phyloP scores from a whole-genome alignment of 2,797 vertebrate genomes.

The Phalloptychus januarius region DNA sequence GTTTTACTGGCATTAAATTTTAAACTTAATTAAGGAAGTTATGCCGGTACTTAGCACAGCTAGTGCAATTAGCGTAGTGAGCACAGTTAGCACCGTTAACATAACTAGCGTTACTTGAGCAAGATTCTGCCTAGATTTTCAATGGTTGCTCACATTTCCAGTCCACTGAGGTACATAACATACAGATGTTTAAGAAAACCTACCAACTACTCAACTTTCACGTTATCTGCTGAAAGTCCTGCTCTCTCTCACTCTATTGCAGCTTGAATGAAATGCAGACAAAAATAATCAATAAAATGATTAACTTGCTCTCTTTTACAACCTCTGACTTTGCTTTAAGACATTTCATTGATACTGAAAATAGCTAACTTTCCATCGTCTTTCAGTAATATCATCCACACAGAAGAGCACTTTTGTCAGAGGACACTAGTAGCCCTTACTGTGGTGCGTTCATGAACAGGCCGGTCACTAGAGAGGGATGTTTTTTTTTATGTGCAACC shows the following conservation, averaged over 20 bases:
- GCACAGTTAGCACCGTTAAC: not conserved
- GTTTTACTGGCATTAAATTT: not conserved
- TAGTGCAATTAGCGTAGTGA: not conserved
- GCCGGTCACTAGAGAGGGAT: not conserved
- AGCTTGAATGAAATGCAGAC: not conserved
- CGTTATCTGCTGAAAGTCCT: not conserved
- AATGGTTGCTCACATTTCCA: not conserved
- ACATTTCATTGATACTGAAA: not conserved
- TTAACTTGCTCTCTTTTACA: not conserved
- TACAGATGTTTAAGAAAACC: not conserved
- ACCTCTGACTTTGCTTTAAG: not conserved
- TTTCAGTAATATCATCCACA: not conserved
- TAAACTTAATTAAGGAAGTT: not conserved
- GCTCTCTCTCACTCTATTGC: not conserved
- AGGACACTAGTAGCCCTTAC: not conserved
- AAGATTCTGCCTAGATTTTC: not conserved
- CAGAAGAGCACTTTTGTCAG: not conserved
- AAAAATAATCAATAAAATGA: not conserved
- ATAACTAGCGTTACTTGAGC: not conserved
- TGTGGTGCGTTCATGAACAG: not conserved
- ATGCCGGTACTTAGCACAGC: not conserved
- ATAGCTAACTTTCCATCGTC: not conserved
- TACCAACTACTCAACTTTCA: not conserved
- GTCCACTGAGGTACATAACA: not conserved
- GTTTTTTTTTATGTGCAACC: not conserved